Base-by-base conservation (phyloP, 1,140 invertebrate genomes). In the Arion vulgaris region DNA sequence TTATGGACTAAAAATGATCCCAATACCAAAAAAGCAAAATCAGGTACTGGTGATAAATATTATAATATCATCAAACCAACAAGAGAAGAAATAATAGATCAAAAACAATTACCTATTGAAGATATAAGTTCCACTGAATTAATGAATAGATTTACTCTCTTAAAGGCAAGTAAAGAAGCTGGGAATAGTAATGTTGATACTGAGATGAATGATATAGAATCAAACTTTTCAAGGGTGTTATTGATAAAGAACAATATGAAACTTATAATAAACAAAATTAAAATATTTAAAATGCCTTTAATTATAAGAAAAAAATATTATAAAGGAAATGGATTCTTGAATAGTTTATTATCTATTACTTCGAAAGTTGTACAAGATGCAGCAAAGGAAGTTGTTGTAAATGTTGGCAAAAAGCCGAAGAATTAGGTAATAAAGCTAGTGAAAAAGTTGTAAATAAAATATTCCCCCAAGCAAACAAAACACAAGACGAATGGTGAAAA, bases 401-500 rank as follows among this genome's bases (percentile, higher is more conserved):
- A 62, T n/a, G 13, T 62, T 62, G 57, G 13, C 26, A 62, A 62
- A 23, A 13, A 62, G 57, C 57, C 5, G 26, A 5, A 62, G 57
- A 62, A 19, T 62, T 62, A 62, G 57, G 57, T 19, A 62, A 13
- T 62, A 62, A 62, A 62, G 57, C 57, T 62, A 62, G 57, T 62
- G 57, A 62, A 62, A 62, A 62, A 62, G 57, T 62, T 62, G 26
- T 62, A 62, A n/a, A 62, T 7, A 62, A 62, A 62, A n/a, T 62
- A 13, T 62, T 62, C 26, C 57, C 57, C 13, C 13, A 5, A n/a
- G 26, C 13, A 62, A 62, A 62, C 26, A 62, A 62, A 15, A 62
- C 45, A 49, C 45, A 49, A 49, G 45, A 49, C 9, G 45, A n/a
- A n/a, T n/a, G n/a, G n/a, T n/a, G n/a, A n/a, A n/a, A n/a, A n/a